Evolutionary conservation across 1,140 invertebrate species (phyloP).

Genomic region (Elysia chlorotica): DNA sequence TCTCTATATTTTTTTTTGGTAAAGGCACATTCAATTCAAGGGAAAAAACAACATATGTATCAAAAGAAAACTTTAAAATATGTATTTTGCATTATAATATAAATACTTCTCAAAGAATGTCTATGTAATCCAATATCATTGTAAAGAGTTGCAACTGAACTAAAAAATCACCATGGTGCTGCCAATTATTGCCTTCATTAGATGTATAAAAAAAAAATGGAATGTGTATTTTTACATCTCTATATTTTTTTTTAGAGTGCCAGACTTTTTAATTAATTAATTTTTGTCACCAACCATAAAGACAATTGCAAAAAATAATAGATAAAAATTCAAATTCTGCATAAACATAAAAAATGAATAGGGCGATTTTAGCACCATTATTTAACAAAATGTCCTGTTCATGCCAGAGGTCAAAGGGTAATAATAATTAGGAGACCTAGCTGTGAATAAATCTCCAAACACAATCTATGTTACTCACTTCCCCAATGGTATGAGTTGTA

Average conservation of each 20-base stretch:
- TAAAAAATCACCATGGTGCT: too few species aligned
- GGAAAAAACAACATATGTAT: background rate
- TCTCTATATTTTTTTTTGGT: background rate
- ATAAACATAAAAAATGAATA: background rate
- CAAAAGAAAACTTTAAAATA: background rate
- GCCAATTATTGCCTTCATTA: too few species aligned
- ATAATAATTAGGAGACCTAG: background rate
- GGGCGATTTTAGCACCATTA: background rate
- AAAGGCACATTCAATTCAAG: background rate
- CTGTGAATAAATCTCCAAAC: background rate
- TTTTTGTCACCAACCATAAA: too few species aligned
- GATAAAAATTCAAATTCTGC: background rate
- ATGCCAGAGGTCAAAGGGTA: background rate
- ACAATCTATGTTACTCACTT: conserved; percentile 1
- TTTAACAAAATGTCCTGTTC: background rate
- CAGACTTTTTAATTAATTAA: too few species aligned
- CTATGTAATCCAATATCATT: too few species aligned
- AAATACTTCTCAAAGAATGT: too few species aligned
- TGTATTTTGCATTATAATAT: too few species aligned
- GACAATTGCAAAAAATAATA: background rate
- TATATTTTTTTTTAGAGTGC: too few species aligned
- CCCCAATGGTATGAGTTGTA: conserved; percentile 5
- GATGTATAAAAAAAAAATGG: too few species aligned
- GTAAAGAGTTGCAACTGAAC: too few species aligned
- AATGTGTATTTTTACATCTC: too few species aligned